Evolutionary conservation across 1,140 invertebrate species (phyloP).

Genomic region (Diabrotica undecimpunctata): DNA sequence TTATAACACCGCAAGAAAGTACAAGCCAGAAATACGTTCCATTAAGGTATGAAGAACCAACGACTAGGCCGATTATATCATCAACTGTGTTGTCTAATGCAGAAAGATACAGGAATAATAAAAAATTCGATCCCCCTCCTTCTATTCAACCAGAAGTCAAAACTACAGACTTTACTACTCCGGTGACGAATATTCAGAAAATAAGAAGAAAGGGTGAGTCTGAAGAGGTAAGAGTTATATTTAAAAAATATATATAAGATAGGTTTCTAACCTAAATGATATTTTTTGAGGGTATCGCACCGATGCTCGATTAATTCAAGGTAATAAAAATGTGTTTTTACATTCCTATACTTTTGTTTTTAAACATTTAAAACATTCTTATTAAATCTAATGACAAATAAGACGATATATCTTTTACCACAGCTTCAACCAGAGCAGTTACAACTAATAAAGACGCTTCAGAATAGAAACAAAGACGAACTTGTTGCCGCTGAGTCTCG

Average conservation of each 20-base stretch:
- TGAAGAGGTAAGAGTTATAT: background rate
- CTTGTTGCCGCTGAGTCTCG: background rate
- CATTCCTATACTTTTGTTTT: no score
- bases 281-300: no score
- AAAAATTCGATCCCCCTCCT: constrained; percentile 13
- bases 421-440: background rate
- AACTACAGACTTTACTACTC: constrained; percentile 22
- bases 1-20: constrained; percentile 36
- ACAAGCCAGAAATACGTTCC: constrained; percentile 40
- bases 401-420: no score
- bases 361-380: no score
- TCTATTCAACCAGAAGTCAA: background rate
- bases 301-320: no score
- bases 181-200: constrained; percentile 40
- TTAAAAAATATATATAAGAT: background rate
- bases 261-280: no score
- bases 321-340: no score
- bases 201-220: constrained; percentile 33
- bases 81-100: background rate
- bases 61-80: constrained; percentile 6
- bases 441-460: background rate
- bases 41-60: constrained; percentile 34
- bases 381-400: no score
- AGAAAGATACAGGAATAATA: constrained; percentile 13
- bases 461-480: background rate